Conservation (phyloP, 2,113 vertebrate genomes). For the Urocitellus parryii region DNA sequence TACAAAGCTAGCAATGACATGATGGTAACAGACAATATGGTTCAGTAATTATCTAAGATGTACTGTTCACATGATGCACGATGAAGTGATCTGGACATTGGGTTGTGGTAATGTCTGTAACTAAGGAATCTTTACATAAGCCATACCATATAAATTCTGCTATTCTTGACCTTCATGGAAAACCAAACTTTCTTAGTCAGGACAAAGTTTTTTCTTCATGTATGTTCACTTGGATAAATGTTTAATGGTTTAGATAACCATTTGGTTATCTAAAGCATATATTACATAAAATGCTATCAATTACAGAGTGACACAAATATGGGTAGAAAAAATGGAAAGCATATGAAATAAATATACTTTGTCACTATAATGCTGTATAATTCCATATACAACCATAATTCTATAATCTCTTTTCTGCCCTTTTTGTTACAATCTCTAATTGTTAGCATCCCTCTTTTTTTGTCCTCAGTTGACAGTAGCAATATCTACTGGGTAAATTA, state of each 20-base stretch:
- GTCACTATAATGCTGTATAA: neutral
- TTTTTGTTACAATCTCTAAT: neutral
- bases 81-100: neutral
- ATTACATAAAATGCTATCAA: neutral
- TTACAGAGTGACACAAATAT: neutral
- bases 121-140: neutral
- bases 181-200: neutral
- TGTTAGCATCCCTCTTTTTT: neutral
- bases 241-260: neutral
- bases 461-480: neutral
- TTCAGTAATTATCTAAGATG: neutral
- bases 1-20: neutral
- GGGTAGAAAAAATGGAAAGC: neutral
- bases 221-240: neutral
- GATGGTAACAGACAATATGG: neutral
- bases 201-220: neutral
- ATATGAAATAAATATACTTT: neutral
- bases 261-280: neutral
- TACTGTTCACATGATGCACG: neutral
- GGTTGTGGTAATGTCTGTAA: neutral
- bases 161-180: constrained; percentile 1
- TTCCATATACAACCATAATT: neutral
- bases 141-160: neutral
- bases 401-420: neutral
- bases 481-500: neutral